Conservation (phyloP, 1,140 invertebrate genomes). For the Anagrus nilaparvatae region DNA sequence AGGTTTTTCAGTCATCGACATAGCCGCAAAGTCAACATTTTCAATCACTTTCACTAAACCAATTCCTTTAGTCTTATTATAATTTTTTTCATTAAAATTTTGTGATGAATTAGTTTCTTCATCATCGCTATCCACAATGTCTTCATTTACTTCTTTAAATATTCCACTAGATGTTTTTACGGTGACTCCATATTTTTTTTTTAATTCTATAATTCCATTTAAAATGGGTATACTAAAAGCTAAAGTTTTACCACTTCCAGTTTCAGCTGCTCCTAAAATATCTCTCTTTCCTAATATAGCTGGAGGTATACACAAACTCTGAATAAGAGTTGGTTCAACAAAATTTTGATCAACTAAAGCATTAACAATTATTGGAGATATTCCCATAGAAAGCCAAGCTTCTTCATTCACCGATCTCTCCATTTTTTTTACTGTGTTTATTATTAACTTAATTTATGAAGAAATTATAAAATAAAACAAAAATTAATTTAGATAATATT, state of each 20-base stretch:
- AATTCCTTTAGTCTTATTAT: slow-evolving; percentile 28
- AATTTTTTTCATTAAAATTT: slow-evolving; percentile 9
- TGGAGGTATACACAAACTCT: slow-evolving; percentile 64
- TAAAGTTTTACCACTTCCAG: slow-evolving; percentile 94
- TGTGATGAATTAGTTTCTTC: slow-evolving; percentile 28
- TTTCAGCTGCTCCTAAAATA: slow-evolving; percentile 92
- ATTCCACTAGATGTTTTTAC: slow-evolving; percentile 31
- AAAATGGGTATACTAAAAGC: slow-evolving; percentile 93
- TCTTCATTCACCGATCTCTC: slow-evolving; percentile 39
- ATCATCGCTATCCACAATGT: slow-evolving; percentile 29
- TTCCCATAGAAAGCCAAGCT: slow-evolving; percentile 62
- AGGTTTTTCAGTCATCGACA: slow-evolving; percentile 16
- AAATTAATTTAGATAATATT: not conserved
- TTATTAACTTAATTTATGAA: too few relatives aligned
- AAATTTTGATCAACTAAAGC: slow-evolving; percentile 70
- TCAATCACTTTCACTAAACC: slow-evolving; percentile 55
- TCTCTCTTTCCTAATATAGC: slow-evolving; percentile 79
- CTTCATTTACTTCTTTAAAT: slow-evolving; percentile 30
- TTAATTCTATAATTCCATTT: slow-evolving; percentile 67
- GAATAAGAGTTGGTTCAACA: slow-evolving; percentile 73
- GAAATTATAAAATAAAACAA: slow-evolving; percentile 13
- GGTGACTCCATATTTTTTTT: slow-evolving; percentile 35
- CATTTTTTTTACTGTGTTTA: slow-evolving; percentile 16
- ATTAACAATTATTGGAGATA: slow-evolving; percentile 58
- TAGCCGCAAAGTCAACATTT: slow-evolving; percentile 39